These are phyloP conservation scores for Pao palembangensis DNA, from an alignment of 2,113 vertebrate species.

Conservation along the genomic window DNA sequence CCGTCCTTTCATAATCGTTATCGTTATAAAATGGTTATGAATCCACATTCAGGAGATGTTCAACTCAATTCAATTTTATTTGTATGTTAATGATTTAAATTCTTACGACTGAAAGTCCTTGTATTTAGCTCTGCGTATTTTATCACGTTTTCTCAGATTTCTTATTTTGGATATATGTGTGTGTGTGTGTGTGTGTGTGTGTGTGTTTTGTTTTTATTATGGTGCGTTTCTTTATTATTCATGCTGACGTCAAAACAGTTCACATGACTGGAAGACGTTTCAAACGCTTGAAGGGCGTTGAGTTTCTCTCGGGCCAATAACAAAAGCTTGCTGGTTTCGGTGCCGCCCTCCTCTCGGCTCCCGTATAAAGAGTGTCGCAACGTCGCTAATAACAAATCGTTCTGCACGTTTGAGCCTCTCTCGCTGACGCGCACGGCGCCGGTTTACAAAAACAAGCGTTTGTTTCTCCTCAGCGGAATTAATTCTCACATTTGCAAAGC, in stretches of 20 bases:
- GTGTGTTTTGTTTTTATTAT: too few species aligned
- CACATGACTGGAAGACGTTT: constrained; percentile 2
- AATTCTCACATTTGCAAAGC: not conserved
- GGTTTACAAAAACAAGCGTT: not conserved
- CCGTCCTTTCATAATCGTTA: constrained; percentile 13
- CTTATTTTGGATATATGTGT: too few species aligned
- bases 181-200: too few species aligned
- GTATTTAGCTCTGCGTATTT: too few species aligned
- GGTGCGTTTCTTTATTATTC: too few species aligned
- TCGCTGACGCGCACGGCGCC: too few species aligned
- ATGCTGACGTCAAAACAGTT: not conserved
- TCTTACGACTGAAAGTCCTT: not conserved
- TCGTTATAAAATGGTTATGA: not conserved
- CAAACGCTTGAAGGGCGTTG: not conserved
- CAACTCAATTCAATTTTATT: too few species aligned
- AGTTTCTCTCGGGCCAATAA: constrained; percentile 26
- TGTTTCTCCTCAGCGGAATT: constrained; percentile 1
- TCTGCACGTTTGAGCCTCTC: not conserved
- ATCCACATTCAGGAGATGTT: constrained; percentile 10
- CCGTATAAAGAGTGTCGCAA: constrained; percentile 45
- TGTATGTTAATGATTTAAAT: not conserved
- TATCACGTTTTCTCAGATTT: too few species aligned
- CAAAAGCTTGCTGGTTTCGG: constrained; percentile 34
- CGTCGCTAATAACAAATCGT: constrained; percentile 29
- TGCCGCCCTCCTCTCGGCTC: constrained; percentile 40